Evolutionary conservation across 2,113 vertebrate species (phyloP).

Genomic region (Reinhardtius hippoglossoides): DNA sequence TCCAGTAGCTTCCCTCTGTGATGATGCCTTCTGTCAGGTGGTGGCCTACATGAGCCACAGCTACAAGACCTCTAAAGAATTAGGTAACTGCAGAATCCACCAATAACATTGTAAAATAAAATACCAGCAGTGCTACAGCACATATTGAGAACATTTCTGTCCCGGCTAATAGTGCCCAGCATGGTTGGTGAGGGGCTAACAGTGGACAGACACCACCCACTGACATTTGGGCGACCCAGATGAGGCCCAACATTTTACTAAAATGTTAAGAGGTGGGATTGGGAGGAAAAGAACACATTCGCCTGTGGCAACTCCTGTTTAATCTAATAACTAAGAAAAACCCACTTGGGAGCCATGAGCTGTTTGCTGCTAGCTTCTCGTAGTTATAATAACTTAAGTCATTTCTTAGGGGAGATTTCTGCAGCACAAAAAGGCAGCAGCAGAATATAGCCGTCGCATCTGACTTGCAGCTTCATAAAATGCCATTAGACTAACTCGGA

Average conservation of each 20-base stretch:
- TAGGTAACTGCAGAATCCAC: slow-evolving; percentile 12
- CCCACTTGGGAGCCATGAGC: not conserved
- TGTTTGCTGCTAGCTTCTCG: not conserved
- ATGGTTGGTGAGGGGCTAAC: not conserved
- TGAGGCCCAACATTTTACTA: slow-evolving; percentile 28
- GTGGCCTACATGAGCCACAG: slow-evolving; percentile 5
- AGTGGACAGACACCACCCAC: slow-evolving; percentile 12
- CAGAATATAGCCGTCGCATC: too few relatives aligned
- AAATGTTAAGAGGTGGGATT: slow-evolving; percentile 47
- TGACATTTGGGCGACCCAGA: slow-evolving; percentile 40
- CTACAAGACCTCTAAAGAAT: slow-evolving; percentile 1
- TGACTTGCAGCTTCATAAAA: too few relatives aligned
- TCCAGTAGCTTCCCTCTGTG: slow-evolving; percentile 31
- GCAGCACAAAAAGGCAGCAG: too few relatives aligned
- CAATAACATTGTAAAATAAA: not conserved
- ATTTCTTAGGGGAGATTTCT: too few relatives aligned
- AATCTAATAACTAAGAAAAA: slow-evolving; percentile 16
- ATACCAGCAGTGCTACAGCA: slow-evolving; percentile 4
- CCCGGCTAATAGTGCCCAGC: slow-evolving; percentile 11
- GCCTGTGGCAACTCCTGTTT: slow-evolving; percentile 22
- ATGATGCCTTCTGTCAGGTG: slow-evolving; percentile 23
- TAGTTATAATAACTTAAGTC: not conserved
- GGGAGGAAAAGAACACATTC: slow-evolving; percentile 5
- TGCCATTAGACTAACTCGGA: too few relatives aligned
- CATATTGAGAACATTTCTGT: slow-evolving; percentile 7